These are phyloP conservation scores for Semicossyphus pulcher DNA, from an alignment of 2,113 vertebrate genomes.

Conservation along the genomic window DNA sequence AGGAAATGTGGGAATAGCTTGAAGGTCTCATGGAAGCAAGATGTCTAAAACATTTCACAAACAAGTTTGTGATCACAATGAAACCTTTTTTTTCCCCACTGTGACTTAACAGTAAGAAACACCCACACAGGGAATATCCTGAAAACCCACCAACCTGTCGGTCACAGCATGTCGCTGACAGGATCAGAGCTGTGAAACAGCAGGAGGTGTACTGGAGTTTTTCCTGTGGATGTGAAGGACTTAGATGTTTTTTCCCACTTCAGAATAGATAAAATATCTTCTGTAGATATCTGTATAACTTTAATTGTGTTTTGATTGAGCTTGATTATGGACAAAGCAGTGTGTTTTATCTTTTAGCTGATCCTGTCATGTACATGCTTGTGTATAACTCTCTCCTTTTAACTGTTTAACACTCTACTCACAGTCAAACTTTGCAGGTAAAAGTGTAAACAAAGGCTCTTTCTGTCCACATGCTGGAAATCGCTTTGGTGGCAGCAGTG, in stretches of 20 bases:
- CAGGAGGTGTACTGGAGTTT: conserved; percentile 49
- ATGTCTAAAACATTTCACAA: conserved; percentile 15
- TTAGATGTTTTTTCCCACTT: conserved; percentile 29
- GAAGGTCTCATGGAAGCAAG: neutral
- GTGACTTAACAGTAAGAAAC: conserved; percentile 44
- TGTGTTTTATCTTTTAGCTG: too few relatives aligned
- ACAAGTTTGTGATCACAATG: conserved; percentile 46
- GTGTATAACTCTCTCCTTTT: too few relatives aligned
- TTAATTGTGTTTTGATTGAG: too few relatives aligned
- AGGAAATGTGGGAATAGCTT: neutral
- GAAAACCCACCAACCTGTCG: conserved; percentile 54
- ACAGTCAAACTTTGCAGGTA: too few relatives aligned
- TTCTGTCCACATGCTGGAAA: too few relatives aligned
- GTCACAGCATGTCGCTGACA: conserved; percentile 50
- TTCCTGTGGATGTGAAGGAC: conserved; percentile 49
- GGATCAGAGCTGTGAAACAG: conserved; percentile 64
- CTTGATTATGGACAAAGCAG: too few relatives aligned
- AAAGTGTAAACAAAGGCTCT: too few relatives aligned
- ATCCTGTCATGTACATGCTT: too few relatives aligned
- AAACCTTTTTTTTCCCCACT: conserved; percentile 32
- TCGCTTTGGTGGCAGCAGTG: too few relatives aligned
- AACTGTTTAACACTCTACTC: too few relatives aligned
- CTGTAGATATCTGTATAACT: neutral
- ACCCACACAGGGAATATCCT: conserved; percentile 38
- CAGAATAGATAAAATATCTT: neutral